Base-by-base conservation (phyloP, 2,888 invertebrate genomes). In the Heteromurus nitidus region DNA sequence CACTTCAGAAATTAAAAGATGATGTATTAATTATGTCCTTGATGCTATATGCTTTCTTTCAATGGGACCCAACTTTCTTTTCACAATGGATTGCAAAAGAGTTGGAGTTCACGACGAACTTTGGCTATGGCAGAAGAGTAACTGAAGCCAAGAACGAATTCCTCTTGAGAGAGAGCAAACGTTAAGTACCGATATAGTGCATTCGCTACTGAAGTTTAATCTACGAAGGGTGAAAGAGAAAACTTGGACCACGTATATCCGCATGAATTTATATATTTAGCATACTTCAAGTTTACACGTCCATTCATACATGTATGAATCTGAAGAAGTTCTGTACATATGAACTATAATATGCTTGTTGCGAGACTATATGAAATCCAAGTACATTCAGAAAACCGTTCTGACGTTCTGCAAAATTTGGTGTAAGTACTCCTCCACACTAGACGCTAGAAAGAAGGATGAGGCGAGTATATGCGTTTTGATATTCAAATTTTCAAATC, bases 401-500 rank as follows among this genome's bases (percentile, higher is more conserved):
- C 68, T 75, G 70, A 70, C 68, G 64, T 70, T 24, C 42, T 75
- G 81, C 81, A 81, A 65, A 81, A 81, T 75, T 81, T 81, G 81
- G 75, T 75, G 70, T 55, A 81, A 81, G 75, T 65, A 81, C 81
- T 47, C 81, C 81, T 75, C 75, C 81, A 55, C 81, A 75, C 11
- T 50, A 60, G 60, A 80, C 31, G 9, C 5, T 58, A n/a, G n/a
- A n/a, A n/a, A n/a, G n/a, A n/a, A n/a, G 42, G 64, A 67, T 67
- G 18, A 67, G 18, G 22, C 44, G n/a, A n/a, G n/a, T n/a, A n/a
- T 22, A 18, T 47, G 67, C 28, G 26, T 24, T 65, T 67, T 67
- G 67, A 67, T 67, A 67, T 67, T 67, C 67, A n/a, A 67, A 60
- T 60, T 60, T 50, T 26, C 22, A 47, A 47, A 16, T 47, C n/a